These are phyloP conservation scores for Streptopelia turtur DNA, from an alignment of 2,797 vertebrate species.

Conservation along the genomic window DNA sequence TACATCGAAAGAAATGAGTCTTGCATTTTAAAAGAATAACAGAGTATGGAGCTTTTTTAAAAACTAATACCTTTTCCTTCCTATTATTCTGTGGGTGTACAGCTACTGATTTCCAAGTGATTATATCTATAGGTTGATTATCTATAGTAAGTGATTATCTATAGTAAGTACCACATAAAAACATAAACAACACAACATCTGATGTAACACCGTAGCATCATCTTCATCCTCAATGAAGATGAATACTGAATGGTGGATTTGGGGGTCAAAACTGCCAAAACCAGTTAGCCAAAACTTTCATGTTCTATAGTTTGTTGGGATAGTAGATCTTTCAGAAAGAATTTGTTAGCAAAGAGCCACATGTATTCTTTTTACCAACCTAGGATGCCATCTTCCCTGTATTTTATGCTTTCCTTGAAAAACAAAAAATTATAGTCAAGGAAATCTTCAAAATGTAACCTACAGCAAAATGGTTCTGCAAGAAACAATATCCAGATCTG, in stretches of 20 bases:
- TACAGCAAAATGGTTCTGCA: neutral
- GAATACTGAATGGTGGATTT: neutral
- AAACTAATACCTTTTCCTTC: neutral
- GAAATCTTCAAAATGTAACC: neutral
- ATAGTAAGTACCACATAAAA: neutral
- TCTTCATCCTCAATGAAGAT: neutral
- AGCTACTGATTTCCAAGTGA: neutral
- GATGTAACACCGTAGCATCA: neutral
- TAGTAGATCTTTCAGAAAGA: neutral
- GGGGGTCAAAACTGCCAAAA: neutral
- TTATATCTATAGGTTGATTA: neutral
- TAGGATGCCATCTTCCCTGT: neutral
- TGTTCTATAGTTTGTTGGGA: neutral
- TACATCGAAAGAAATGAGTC: neutral
- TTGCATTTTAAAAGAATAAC: neutral
- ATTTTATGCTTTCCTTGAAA: neutral
- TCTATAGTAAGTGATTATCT: too few relatives aligned
- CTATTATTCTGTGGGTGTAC: neutral
- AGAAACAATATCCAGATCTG: neutral
- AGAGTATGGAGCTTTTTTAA: fast-evolving
- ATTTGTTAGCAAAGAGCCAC: neutral
- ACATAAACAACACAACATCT: neutral
- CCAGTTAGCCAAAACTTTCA: neutral
- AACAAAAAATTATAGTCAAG: neutral
- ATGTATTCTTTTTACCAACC: neutral